Evolutionary conservation across 2,888 invertebrate genomes (phyloP).

Genomic region (Ectemnius continuus): DNA sequence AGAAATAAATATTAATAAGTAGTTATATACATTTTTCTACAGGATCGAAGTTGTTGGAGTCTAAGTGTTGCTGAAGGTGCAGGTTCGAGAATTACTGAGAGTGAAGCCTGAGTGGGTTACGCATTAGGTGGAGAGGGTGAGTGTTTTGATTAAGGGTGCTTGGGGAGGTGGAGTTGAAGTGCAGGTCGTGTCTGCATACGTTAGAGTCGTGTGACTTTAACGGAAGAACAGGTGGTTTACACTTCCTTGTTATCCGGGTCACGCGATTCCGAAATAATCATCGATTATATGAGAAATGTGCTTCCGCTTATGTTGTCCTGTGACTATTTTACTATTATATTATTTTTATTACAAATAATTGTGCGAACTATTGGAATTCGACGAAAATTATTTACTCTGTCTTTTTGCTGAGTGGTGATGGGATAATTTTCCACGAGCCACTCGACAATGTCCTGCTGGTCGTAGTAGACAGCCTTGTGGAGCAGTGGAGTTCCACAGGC

Average conservation of each 20-base stretch:
- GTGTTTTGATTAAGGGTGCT: constrained; percentile 27
- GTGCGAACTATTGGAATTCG: background rate
- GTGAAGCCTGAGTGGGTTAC: constrained; percentile 16
- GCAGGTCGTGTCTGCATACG: constrained; percentile 16
- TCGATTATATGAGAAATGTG: constrained; percentile 36
- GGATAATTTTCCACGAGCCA: constrained; percentile 86
- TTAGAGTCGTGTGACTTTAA: constrained; percentile 36
- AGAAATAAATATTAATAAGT: background rate
- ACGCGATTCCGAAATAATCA: constrained; percentile 64
- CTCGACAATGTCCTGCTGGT: constrained; percentile 85
- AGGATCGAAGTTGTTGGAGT: too few relatives aligned
- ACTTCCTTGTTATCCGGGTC: constrained; percentile 63
- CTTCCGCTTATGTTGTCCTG: constrained; percentile 49
- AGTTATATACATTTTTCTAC: background rate
- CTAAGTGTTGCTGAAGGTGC: background rate
- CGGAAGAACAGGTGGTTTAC: constrained; percentile 72
- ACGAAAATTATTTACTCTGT: constrained; percentile 80
- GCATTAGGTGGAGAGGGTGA: constrained; percentile 1
- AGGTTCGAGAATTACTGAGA: background rate
- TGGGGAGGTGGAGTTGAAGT: too few relatives aligned
- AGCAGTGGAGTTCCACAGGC: constrained; percentile 85
- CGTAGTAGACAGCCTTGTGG: constrained; percentile 89
- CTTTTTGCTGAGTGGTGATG: constrained; percentile 82
- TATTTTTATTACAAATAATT: too few relatives aligned
- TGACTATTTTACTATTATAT: too few relatives aligned